Percentiles rank a stretch among this genome's conserved stretches.
Evolutionary conservation across 2,113 vertebrate species (phyloP).

Genomic region (Tapirus terrestris): DNA sequence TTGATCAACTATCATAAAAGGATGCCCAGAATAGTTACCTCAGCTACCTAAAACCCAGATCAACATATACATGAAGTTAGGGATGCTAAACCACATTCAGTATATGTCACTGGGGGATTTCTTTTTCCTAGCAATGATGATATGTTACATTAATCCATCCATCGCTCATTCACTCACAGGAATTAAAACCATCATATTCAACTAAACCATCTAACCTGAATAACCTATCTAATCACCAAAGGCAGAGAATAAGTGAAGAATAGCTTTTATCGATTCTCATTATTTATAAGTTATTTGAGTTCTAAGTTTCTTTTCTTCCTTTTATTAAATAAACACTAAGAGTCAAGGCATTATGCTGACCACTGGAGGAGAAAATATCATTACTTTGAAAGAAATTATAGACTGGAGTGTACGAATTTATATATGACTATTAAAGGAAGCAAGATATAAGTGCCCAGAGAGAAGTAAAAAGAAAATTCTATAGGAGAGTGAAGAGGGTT

Average conservation of each 20-base stretch:
- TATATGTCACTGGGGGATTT: not conserved
- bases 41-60: not conserved
- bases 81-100: not conserved
- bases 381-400: conserved; percentile 27
- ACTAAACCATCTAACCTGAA: conserved; percentile 6
- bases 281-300: not conserved
- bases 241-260: not conserved
- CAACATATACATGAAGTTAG: not conserved
- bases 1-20: not conserved
- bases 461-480: conserved; percentile 7
- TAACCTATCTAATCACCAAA: not conserved
- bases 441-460: not conserved
- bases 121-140: not conserved
- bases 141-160: not conserved
- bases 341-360: not conserved
- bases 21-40: not conserved
- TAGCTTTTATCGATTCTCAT: not conserved
- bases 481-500: not conserved
- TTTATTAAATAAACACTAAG: not conserved
- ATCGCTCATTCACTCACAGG: not conserved
- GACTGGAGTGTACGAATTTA: not conserved
- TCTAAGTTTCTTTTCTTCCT: conserved; percentile 27
- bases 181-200: not conserved
- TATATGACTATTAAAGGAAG: not conserved
- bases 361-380: not conserved